phyloP scores from a whole-genome alignment of 2,797 vertebrate species.

The Cirrhinus molitorella region DNA sequence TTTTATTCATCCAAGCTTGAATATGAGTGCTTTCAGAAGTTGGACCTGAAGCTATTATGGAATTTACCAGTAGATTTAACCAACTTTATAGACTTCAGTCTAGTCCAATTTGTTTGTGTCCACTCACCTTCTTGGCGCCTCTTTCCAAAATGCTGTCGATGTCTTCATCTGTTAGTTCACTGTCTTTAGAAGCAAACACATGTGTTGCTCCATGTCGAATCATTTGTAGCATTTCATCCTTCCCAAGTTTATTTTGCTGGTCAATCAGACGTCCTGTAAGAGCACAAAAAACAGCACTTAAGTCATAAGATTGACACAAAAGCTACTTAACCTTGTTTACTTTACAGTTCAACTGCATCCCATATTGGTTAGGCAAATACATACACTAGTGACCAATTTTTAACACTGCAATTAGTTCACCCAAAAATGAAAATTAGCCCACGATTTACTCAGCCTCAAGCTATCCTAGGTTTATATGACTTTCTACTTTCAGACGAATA shows the following conservation, averaged over 20 bases:
- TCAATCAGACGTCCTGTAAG: constrained; percentile 85
- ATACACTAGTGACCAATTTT: no score
- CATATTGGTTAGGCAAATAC: no score
- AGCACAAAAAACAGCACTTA: constrained; percentile 19
- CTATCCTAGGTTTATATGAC: no score
- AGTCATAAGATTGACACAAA: background rate
- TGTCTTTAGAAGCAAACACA: constrained; percentile 89
- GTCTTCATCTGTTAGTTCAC: constrained; percentile 87
- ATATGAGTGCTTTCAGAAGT: background rate
- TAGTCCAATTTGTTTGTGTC: background rate
- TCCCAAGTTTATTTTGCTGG: constrained; percentile 88
- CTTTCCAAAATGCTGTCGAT: constrained; percentile 86
- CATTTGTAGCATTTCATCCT: constrained; percentile 92
- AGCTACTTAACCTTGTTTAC: no score
- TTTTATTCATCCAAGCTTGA: background rate
- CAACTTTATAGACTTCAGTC: no score
- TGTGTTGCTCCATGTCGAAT: constrained; percentile 88
- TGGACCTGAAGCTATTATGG: background rate
- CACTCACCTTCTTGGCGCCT: constrained; percentile 87
- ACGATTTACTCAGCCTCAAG: no score
- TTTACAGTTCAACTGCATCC: no score
- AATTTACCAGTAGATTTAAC: background rate
- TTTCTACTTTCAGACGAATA: no score
- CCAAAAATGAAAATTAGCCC: no score
- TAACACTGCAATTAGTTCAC: no score